Evolutionary conservation across 1,140 invertebrate species (phyloP).

Genomic region (Drosophila pseudoananassae): DNA sequence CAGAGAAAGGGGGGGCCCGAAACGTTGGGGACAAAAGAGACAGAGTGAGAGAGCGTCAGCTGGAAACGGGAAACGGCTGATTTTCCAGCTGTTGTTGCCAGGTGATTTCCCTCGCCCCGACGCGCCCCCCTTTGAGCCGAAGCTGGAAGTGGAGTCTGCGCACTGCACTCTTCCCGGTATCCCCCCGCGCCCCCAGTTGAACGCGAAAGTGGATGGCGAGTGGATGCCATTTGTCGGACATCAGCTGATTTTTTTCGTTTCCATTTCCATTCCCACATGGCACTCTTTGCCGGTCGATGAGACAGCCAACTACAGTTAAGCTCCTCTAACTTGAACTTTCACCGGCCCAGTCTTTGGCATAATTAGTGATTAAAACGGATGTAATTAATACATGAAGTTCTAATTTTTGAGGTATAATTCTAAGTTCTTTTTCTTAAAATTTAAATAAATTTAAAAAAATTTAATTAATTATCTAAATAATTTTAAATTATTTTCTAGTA

Average conservation of each 20-base stretch:
- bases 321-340: conserved; percentile 26
- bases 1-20: conserved; percentile 10
- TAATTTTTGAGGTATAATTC: neutral
- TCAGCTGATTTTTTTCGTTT: conserved; percentile 69
- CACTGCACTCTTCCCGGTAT: conserved; percentile 26
- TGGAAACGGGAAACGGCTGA: conserved; percentile 69
- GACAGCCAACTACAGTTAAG: conserved; percentile 49
- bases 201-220: conserved; percentile 42
- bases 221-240: conserved; percentile 50
- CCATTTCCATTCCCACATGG: conserved; percentile 44
- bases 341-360: neutral
- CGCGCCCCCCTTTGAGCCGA: conserved; percentile 43
- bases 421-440: neutral
- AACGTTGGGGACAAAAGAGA: neutral
- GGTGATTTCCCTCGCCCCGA: conserved; percentile 66
- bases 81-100: conserved; percentile 84
- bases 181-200: conserved; percentile 23
- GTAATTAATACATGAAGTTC: neutral
- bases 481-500: conserved; percentile 5
- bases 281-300: conserved; percentile 62
- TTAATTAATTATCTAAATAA: conserved; percentile 1
- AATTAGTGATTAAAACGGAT: neutral
- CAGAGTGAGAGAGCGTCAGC: conserved; percentile 30
- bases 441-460: neutral
- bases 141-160: conserved; percentile 68